These are phyloP conservation scores for Hirudo medicinalis DNA, from an alignment of 1,140 invertebrate genomes.

Conservation along the genomic window DNA sequence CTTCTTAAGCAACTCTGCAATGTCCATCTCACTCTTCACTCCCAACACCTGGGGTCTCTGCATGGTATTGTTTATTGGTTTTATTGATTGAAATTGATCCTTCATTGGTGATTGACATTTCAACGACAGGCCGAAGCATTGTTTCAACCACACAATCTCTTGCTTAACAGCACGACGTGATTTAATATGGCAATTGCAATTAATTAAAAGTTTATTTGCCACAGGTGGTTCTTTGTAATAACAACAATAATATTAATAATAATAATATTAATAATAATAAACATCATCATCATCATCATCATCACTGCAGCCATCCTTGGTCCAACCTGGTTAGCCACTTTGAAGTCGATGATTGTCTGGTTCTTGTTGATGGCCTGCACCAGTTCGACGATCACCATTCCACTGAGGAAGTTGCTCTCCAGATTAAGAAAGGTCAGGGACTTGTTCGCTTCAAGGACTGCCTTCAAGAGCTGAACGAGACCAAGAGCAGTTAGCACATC, in stretches of 20 bases:
- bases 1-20: conserved; percentile 78
- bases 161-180: no score
- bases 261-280: not conserved
- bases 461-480: conserved; percentile 54
- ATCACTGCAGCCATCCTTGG: no score
- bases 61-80: not conserved
- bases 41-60: conserved; percentile 85
- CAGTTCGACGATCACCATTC: conserved; percentile 62
- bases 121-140: no score
- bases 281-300: no score
- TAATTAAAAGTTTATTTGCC: no score
- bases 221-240: no score
- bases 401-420: conserved; percentile 87
- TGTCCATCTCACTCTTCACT: conserved; percentile 96
- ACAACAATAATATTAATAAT: no score
- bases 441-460: conserved; percentile 71
- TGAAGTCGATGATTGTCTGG: conserved; percentile 76
- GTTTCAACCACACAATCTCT: no score
- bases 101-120: no score
- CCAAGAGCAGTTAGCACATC: not conserved
- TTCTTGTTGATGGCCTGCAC: conserved; percentile 71
- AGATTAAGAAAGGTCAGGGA: conserved; percentile 78
- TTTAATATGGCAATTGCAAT: no score
- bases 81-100: no score
- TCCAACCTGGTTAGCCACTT: conserved; percentile 80